A percentile compares a stretch with the other conserved stretches of the same genome.
Evolutionary conservation across 2,888 invertebrate species (phyloP).

Genomic region (Acronicta leporina): DNA sequence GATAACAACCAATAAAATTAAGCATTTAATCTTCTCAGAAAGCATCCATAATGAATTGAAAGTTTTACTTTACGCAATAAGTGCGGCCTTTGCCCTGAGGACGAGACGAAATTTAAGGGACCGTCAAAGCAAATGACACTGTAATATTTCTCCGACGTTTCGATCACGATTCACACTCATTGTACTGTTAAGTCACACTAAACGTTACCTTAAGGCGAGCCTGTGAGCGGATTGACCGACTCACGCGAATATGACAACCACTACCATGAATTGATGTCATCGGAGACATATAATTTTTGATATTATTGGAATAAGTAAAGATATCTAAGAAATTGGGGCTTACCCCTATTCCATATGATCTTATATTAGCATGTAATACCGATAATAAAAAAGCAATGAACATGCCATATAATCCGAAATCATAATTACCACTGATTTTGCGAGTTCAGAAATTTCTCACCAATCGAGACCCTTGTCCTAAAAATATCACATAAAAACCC

Average conservation of each 20-base stretch:
- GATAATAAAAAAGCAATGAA: no score
- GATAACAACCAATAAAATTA: no score
- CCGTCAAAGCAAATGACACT: slow-evolving; percentile 68
- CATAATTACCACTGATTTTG: no score
- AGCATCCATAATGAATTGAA: slow-evolving; percentile 34
- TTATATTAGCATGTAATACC: no score
- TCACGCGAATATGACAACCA: slow-evolving; percentile 63
- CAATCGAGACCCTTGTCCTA: no score
- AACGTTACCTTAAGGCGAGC: slow-evolving; percentile 70
- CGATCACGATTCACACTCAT: slow-evolving; percentile 66
- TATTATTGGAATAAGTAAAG: no score
- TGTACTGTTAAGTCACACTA: slow-evolving; percentile 67
- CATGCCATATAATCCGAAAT: no score
- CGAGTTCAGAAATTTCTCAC: no score
- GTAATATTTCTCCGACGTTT: slow-evolving; percentile 63
- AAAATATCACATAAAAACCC: slow-evolving; percentile 35
- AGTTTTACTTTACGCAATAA: slow-evolving; percentile 49
- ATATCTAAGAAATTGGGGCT: no score
- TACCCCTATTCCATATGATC: no score
- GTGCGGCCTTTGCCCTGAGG: slow-evolving; percentile 57
- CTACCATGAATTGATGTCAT: slow-evolving; percentile 47
- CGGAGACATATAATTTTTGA: no score
- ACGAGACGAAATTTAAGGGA: slow-evolving; percentile 63
- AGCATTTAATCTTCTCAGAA: neutral
- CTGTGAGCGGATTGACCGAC: slow-evolving; percentile 59